phyloP scores from a whole-genome alignment of 1,140 invertebrate genomes.

The Arion vulgaris region DNA sequence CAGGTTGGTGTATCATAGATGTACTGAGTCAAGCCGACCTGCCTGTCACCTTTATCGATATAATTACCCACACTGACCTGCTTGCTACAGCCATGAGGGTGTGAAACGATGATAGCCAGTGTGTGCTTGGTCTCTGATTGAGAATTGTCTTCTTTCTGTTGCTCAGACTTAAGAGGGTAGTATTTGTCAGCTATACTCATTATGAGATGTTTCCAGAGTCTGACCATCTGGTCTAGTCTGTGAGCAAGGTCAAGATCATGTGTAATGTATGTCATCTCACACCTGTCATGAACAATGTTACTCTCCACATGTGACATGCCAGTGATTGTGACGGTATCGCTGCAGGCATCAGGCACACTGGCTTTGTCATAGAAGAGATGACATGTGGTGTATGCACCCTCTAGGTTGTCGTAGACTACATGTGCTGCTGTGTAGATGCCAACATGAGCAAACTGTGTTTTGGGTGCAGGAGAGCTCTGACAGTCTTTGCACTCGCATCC shows the following conservation, averaged over 20 bases:
- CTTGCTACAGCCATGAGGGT: neutral
- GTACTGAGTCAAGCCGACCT: neutral
- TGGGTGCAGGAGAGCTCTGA: neutral
- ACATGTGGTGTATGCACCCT: neutral
- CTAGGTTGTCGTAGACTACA: neutral
- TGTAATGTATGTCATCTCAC: neutral
- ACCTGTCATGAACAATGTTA: neutral
- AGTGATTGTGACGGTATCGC: neutral
- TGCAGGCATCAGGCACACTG: neutral
- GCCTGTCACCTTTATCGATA: neutral
- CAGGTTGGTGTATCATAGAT: neutral
- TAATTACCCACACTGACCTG: neutral
- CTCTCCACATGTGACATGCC: neutral
- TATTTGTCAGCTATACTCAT: neutral
- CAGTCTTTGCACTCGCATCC: neutral
- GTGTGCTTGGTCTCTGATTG: neutral
- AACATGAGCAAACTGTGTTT: neutral
- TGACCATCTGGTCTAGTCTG: neutral
- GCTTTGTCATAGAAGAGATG: neutral
- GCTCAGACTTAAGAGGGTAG: neutral
- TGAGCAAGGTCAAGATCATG: neutral
- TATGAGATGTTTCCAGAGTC: neutral
- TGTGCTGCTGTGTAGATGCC: neutral
- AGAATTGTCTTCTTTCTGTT: neutral
- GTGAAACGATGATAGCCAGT: neutral